Base-by-base conservation (phyloP, 1,140 invertebrate genomes). In the Hycleus cichorii region DNA sequence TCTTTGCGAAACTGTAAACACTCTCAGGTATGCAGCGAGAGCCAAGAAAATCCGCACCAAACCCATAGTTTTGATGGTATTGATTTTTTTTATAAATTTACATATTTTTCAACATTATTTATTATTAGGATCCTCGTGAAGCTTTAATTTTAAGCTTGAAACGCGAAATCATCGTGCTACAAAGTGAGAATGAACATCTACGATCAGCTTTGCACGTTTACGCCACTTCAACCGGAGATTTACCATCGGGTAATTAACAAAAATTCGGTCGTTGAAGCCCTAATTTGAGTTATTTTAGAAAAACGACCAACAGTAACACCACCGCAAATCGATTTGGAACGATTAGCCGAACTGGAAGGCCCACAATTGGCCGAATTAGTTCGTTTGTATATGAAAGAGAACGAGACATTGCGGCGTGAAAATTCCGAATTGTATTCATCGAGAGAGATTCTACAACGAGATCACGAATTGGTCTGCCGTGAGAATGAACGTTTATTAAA, bases 181-280 rank as follows among this genome's bases (percentile, higher is more conserved):
- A 95, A 68, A 85, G 85, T 60, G 95, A 98, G 77, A 97, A 98
- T 67, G 88, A 93, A 53, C 91, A 95, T 62, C 74, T 98, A 3
- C 79, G 88, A 48, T 81, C 88, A 47, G 85, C 88, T 0, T 71
- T 90, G 18, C 46, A 62, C 11, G 60, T 64, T 7, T 65, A 64
- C 49, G 62, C 64, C 27, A 42, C 32, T 44, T 12, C 40, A 48
- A 38, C 45, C 40, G 55, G 55, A 27, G 47, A 49, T 57, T 24
- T 26, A 25, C 55, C 47, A 57, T 43, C 47, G 48, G 54, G 54
- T 57, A 39, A 39, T 7, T 18, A 18, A 18, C 18, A 18, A 18
- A 18, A 18, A 1, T 18, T 18, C 18, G 1, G 18, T 18, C 18
- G 18, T 18, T 18, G 2, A 18, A 18, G 18, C 18, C 1, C 18